These are phyloP conservation scores for Ivindomyrus marchei DNA, from an alignment of 2,113 vertebrate species.

Conservation along the genomic window DNA sequence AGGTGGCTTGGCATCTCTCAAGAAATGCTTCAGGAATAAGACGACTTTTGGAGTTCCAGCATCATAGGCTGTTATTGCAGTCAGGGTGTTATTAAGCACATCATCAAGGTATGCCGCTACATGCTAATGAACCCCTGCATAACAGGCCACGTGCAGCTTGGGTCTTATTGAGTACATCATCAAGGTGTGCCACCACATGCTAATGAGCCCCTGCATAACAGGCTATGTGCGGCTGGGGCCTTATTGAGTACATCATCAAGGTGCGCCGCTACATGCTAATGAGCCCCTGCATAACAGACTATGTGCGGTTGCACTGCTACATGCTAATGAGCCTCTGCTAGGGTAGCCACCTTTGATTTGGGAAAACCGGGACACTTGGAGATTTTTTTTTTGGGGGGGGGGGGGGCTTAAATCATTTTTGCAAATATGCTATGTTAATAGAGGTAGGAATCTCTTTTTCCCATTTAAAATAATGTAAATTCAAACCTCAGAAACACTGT, in stretches of 20 bases:
- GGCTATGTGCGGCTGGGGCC: background rate
- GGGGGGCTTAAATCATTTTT: too few relatives aligned
- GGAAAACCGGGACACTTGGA: too few relatives aligned
- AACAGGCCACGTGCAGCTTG: too few relatives aligned
- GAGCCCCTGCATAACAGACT: background rate
- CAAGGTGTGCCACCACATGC: background rate
- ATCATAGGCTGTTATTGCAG: background rate
- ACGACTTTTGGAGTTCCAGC: background rate
- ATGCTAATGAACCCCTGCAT: background rate
- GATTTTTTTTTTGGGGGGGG: too few relatives aligned
- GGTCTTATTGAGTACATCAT: background rate
- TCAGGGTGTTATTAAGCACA: background rate
- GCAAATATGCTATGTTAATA: too few relatives aligned
- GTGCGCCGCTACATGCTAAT: background rate
- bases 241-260: background rate
- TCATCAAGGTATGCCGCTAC: background rate
- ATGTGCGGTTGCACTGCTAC: too few relatives aligned
- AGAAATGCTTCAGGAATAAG: constrained; percentile 7
- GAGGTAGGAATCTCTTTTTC: too few relatives aligned
- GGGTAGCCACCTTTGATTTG: too few relatives aligned
- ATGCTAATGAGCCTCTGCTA: too few relatives aligned
- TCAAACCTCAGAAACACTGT: too few relatives aligned
- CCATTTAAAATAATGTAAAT: too few relatives aligned
- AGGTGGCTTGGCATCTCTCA: background rate
- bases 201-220: background rate